Evolutionary conservation across 2,797 vertebrate genomes (phyloP), one percentile per base, ranked within the genome.

Genomic region (Alectoris magna): DNA sequence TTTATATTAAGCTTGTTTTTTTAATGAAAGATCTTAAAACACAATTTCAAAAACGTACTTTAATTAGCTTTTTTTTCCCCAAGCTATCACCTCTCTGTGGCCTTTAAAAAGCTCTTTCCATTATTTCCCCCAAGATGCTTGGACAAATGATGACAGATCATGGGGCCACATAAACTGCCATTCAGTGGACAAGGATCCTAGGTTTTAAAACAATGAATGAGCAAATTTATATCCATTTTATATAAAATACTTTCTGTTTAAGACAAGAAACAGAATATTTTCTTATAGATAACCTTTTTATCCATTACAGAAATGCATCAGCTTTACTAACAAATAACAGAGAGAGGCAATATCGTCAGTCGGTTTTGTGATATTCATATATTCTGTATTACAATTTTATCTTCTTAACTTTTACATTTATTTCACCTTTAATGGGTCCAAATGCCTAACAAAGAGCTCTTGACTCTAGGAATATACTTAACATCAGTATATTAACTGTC

Each of bases 371-470:
- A 75, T 81, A 87, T 91, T 76, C 87, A 82, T 88, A 95, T 27
- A 84, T 89, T 95, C 81, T 75, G 11, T 75, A 90, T 82, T 88
- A 78, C 60, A 87, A 66, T 92, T 92, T 91, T 87, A 62, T 73
- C 71, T 94, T 78, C 82, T 84, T 80, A 71, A 71, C 60, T 82
- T 78, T 86, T 93, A 92, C 87, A 84, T 95, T 88, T 92, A 91
- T 95, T 94, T 91, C 87, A 36, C 34, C 38, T 84, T 93, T 95
- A 91, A 88, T 78, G 86, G 91, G 71, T 90, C 51, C 92, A 92
- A 92, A 87, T 19, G 83, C 46, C 64, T 60, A 58, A 49, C 71
- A 49, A 87, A 84, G 80, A 91, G 85, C 91, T 88, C 91, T 93
- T 91, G 85, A 84, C 68, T 94, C 91, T 76, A 94, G 72, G 69